A percentile compares a stretch with the other conserved stretches of the same genome.
phyloP scores from a whole-genome alignment of 2,797 vertebrate genomes.

The Halcyon leucocephala region DNA sequence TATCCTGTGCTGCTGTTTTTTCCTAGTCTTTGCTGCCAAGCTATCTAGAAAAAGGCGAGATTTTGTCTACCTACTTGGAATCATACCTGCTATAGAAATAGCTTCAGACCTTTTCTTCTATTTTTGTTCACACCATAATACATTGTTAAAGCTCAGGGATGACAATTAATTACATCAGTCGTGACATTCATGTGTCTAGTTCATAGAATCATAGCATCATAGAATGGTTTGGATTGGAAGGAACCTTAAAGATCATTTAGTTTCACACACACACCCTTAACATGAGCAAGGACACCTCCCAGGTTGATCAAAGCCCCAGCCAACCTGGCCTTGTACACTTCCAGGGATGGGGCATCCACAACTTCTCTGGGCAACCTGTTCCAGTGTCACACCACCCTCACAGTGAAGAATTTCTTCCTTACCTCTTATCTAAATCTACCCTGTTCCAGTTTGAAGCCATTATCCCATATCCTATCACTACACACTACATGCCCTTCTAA shows the following conservation, averaged over 20 bases:
- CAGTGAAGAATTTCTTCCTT: too few relatives aligned
- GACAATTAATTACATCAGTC: neutral
- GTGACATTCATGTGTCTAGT: neutral
- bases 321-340: neutral
- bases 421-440: too few relatives aligned
- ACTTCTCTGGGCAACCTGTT: too few relatives aligned
- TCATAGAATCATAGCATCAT: neutral
- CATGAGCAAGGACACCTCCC: neutral
- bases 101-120: neutral
- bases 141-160: accelerated
- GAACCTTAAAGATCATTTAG: neutral
- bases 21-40: neutral
- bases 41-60: neutral
- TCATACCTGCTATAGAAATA: neutral
- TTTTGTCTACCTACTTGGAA: neutral
- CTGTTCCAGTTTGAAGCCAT: neutral
- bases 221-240: neutral
- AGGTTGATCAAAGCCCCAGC: neutral
- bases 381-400: too few relatives aligned
- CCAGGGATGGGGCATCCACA: neutral
- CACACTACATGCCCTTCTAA: neutral
- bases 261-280: neutral
- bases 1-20: neutral
- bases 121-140: neutral
- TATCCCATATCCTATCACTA: neutral